Percentiles rank a stretch among this genome's conserved stretches.
Evolutionary conservation across 53 echinoderm and acorn worm genomes (phyloP).

Genomic region (Stichopus horrens): DNA sequence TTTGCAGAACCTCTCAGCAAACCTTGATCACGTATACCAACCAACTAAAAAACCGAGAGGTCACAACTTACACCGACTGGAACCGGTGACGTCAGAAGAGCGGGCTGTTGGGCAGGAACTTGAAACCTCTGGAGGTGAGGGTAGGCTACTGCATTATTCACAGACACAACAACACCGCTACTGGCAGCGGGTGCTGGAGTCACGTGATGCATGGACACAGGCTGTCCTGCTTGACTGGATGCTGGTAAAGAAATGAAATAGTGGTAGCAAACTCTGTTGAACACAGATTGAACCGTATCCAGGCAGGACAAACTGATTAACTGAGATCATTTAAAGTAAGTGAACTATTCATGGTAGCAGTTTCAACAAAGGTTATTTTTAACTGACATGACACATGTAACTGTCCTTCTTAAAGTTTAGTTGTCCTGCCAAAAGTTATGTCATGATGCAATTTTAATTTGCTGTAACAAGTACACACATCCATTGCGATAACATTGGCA

Average conservation of each 20-base stretch:
- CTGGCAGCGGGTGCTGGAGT: constrained; percentile 45
- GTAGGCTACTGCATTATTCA: constrained; percentile 57
- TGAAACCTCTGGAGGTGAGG: constrained; percentile 63
- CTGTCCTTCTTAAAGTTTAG: too few relatives aligned
- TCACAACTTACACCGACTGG: constrained; percentile 29
- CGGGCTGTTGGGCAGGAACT: constrained; percentile 29
- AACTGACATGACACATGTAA: too few relatives aligned
- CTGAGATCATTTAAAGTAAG: background rate
- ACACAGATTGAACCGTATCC: background rate
- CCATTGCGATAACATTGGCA: too few relatives aligned
- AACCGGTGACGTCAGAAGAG: constrained; percentile 16
- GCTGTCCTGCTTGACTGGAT: constrained; percentile 46
- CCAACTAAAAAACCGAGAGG: background rate
- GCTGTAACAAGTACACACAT: too few relatives aligned
- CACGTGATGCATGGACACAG: constrained; percentile 48
- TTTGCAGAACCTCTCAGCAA: background rate
- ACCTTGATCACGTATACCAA: background rate
- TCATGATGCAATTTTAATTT: too few relatives aligned
- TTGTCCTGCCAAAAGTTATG: too few relatives aligned
- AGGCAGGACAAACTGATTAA: background rate
- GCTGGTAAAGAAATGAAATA: background rate
- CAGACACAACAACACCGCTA: constrained; percentile 27
- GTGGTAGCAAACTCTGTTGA: background rate
- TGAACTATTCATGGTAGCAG: too few relatives aligned
- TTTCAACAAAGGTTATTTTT: too few relatives aligned